A percentile compares a stretch with the other conserved stretches of the same genome.
phyloP scores from a whole-genome alignment of 2,888 invertebrate genomes.

The Thymelicus acteon region DNA sequence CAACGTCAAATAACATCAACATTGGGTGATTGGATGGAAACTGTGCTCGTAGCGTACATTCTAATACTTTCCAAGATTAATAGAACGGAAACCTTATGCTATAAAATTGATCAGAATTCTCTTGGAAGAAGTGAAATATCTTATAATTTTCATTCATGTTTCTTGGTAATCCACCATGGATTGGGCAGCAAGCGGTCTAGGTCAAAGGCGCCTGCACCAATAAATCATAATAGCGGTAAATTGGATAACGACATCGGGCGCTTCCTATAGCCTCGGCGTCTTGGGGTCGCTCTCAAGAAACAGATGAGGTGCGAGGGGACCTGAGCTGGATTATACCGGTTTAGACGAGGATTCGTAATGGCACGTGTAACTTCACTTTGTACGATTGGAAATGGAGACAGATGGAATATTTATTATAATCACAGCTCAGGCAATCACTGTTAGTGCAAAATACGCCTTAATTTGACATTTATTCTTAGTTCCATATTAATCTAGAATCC shows the following conservation, averaged over 20 bases:
- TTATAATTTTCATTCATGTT: no score
- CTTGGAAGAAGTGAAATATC: no score
- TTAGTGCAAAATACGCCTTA: neutral
- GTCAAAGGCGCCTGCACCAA: slow-evolving; percentile 75
- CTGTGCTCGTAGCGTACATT: no score
- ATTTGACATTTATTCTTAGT: no score
- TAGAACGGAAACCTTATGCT: no score
- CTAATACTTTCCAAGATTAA: no score
- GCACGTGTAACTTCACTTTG: slow-evolving; percentile 1
- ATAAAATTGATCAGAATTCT: no score
- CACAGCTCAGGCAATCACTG: neutral
- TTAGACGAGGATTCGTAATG: slow-evolving; percentile 13
- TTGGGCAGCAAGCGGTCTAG: slow-evolving; percentile 63
- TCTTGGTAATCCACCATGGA: slow-evolving; percentile 25
- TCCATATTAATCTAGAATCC: no score
- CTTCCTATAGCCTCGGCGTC: slow-evolving; percentile 79
- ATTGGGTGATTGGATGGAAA: no score
- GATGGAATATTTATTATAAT: neutral
- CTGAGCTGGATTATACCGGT: slow-evolving; percentile 40
- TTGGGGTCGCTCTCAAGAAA: slow-evolving; percentile 52
- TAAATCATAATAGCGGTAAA: slow-evolving; percentile 81
- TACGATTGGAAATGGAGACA: neutral
- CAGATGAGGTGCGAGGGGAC: slow-evolving; percentile 38
- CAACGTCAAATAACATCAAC: no score
- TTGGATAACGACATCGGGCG: slow-evolving; percentile 76